Percentiles rank a stretch among this genome's conserved stretches.
Conservation (phyloP, 2,888 invertebrate genomes). For the Pantelozetes paolii region DNA sequence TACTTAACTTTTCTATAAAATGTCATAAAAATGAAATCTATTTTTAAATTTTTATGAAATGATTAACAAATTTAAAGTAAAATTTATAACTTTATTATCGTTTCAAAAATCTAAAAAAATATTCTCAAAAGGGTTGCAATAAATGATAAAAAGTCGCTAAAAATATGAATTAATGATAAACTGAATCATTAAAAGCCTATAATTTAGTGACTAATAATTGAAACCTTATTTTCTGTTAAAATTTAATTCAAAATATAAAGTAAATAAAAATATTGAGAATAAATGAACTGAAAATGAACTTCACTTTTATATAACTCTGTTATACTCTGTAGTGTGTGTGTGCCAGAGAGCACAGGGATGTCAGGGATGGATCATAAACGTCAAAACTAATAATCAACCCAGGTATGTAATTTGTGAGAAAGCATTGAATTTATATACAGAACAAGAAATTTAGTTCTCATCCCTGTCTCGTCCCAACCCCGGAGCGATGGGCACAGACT, state of each 20-base stretch:
- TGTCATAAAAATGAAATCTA: too few relatives aligned
- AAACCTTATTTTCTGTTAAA: background rate
- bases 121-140: background rate
- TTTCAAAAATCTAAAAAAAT: background rate
- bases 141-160: background rate
- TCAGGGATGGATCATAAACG: background rate
- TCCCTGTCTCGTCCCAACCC: background rate
- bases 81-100: background rate
- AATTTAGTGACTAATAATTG: background rate
- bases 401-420: background rate
- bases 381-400: background rate
- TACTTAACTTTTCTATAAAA: too few relatives aligned
- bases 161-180: background rate
- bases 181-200: background rate
- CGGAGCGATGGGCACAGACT: background rate
- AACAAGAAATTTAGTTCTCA: background rate
- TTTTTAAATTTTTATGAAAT: background rate
- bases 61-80: background rate
- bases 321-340: background rate
- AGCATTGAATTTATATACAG: background rate
- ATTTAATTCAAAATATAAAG: background rate
- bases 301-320: too few relatives aligned
- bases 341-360: background rate
- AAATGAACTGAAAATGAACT: too few relatives aligned
- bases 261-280: background rate